Evolutionary conservation across 2,797 vertebrate genomes (phyloP).

Genomic region (Amblyraja radiata): DNA sequence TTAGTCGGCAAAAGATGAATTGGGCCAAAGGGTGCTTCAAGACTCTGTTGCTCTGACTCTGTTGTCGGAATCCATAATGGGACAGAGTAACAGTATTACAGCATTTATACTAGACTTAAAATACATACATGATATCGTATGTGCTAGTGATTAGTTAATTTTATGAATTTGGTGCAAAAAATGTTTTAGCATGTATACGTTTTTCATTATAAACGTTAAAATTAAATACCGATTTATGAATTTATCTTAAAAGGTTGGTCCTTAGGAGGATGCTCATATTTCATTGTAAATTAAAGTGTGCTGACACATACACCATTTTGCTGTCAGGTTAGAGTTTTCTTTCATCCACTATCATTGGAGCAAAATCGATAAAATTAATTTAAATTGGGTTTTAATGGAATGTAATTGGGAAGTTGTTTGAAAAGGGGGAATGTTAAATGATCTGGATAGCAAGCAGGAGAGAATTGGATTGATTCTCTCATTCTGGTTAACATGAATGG

Average conservation of each 20-base stretch:
- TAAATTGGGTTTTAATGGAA: not conserved
- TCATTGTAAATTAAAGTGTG: not conserved
- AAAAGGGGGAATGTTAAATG: not conserved
- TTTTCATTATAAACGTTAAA: not conserved
- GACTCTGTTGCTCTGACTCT: no score
- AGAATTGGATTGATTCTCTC: not conserved
- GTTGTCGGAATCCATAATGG: not conserved
- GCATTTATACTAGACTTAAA: not conserved
- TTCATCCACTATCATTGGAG: not conserved
- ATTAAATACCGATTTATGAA: not conserved
- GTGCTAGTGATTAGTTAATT: not conserved
- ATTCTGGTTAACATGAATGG: not conserved
- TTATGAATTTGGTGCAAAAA: not conserved
- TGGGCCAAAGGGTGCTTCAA: no score
- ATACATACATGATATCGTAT: not conserved
- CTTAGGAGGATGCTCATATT: no score
- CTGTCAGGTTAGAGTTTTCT: not conserved
- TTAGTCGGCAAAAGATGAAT: no score
- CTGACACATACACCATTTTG: not conserved
- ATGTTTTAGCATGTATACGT: not conserved
- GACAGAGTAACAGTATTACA: not conserved
- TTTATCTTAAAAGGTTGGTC: not conserved
- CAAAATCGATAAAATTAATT: not conserved
- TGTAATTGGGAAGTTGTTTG: not conserved
- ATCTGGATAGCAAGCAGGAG: not conserved